These are phyloP conservation scores for Halictus ligatus DNA, from an alignment of 2,888 invertebrate species.

Conservation along the genomic window DNA sequence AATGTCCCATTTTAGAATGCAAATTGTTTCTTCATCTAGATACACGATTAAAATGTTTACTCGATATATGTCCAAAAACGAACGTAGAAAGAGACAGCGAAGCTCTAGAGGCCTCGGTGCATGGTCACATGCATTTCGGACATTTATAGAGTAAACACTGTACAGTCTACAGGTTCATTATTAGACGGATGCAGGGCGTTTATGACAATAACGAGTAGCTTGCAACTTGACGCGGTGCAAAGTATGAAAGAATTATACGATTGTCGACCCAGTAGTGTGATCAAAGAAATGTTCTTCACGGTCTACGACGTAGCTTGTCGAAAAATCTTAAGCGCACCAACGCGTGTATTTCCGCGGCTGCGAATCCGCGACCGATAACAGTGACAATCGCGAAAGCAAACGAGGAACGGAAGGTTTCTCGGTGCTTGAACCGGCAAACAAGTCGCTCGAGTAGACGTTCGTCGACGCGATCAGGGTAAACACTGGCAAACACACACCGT, in stretches of 20 bases:
- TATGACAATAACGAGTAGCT: too few species aligned
- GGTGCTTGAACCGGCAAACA: conserved; percentile 9
- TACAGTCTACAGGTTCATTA: too few species aligned
- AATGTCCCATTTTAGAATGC: background rate
- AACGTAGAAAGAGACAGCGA: too few species aligned
- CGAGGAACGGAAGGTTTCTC: conserved; percentile 13
- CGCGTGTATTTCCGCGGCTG: background rate
- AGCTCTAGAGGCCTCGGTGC: too few species aligned
- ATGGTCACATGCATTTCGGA: too few species aligned
- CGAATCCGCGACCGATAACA: conserved; percentile 33
- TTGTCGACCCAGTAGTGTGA: too few species aligned
- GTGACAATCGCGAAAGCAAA: conserved; percentile 13
- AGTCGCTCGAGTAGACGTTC: conserved; percentile 13
- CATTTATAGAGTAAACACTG: too few species aligned
- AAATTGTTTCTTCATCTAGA: too few species aligned
- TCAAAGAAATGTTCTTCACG: too few species aligned
- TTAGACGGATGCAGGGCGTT: background rate
- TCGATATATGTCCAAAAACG: too few species aligned
- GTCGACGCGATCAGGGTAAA: conserved; percentile 11
- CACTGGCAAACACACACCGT: conserved; percentile 2
- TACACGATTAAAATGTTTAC: too few species aligned
- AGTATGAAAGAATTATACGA: background rate
- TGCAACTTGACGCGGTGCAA: background rate
- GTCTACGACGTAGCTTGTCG: background rate
- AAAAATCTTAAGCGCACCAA: conserved; percentile 10